Conservation (phyloP, 1,140 invertebrate species). For the Bombus ignitus region DNA sequence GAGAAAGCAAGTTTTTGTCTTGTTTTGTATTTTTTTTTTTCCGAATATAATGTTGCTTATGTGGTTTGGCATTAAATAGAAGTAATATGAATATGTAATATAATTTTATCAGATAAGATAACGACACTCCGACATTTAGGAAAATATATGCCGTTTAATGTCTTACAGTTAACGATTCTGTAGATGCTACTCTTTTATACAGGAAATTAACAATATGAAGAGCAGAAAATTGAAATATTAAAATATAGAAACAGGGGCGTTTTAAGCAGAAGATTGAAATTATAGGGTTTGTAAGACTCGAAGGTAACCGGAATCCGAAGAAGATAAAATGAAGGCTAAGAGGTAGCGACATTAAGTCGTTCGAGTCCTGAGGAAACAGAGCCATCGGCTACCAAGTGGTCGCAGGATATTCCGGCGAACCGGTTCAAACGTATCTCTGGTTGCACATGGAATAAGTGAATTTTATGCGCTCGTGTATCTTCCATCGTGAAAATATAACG, state of each 20-base stretch:
- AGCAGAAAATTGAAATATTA: not conserved
- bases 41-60: not conserved
- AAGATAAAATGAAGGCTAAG: slow-evolving; percentile 17
- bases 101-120: too few relatives aligned
- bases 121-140: too few relatives aligned
- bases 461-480: slow-evolving; percentile 29
- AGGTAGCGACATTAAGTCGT: slow-evolving; percentile 35
- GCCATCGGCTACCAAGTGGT: slow-evolving; percentile 22
- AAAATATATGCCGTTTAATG: too few relatives aligned
- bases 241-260: not conserved
- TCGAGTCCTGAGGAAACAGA: slow-evolving; percentile 37
- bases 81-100: too few relatives aligned
- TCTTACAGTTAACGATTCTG: too few relatives aligned
- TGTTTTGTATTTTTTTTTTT: not conserved
- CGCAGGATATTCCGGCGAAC: slow-evolving; percentile 22
- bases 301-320: slow-evolving; percentile 7
- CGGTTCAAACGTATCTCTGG: slow-evolving; percentile 38
- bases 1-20: not conserved
- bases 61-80: not conserved
- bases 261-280: not conserved
- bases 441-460: slow-evolving; percentile 43
- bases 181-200: not conserved
- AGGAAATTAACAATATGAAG: not conserved
- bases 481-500: slow-evolving; percentile 23
- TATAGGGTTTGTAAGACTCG: slow-evolving; percentile 7